Evolutionary conservation across 2,888 invertebrate species (phyloP).

Genomic region (Nemotelus nigrinus): DNA sequence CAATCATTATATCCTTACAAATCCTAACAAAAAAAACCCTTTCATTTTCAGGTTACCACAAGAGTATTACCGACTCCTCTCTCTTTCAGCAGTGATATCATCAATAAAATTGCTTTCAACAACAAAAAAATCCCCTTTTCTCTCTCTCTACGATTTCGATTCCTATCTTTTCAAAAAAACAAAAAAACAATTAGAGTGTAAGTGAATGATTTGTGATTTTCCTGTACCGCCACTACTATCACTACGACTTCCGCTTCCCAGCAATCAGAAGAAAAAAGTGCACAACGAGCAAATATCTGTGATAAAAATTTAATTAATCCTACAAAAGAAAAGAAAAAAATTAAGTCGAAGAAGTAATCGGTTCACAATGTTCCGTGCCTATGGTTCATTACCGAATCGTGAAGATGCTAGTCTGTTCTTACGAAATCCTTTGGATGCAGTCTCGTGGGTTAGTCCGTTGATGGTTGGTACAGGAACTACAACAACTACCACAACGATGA

Average conservation of each 20-base stretch:
- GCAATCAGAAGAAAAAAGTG: neutral
- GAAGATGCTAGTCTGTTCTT: conserved; percentile 29
- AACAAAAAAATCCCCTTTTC: too few relatives aligned
- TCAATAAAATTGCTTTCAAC: too few relatives aligned
- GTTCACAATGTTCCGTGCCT: conserved; percentile 41
- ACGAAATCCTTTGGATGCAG: conserved; percentile 47
- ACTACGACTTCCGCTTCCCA: too few relatives aligned
- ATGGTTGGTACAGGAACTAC: conserved; percentile 38
- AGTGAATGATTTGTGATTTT: conserved; percentile 19
- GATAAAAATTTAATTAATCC: conserved; percentile 14
- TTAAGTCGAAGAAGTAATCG: neutral
- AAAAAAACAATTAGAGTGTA: neutral
- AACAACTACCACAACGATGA: neutral
- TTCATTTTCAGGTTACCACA: too few relatives aligned
- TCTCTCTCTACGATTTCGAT: too few relatives aligned
- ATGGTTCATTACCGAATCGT: conserved; percentile 41
- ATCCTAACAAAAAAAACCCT: too few relatives aligned
- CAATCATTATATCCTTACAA: too few relatives aligned
- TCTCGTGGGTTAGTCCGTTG: conserved; percentile 46
- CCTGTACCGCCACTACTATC: neutral
- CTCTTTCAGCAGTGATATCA: too few relatives aligned
- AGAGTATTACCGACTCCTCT: too few relatives aligned
- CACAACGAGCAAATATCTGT: conserved; percentile 1
- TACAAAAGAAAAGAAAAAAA: conserved; percentile 17
- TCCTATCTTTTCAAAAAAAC: too few relatives aligned